Percentiles rank a stretch among this genome's conserved stretches.
These are phyloP conservation scores for Malthinus flaveolus DNA, from an alignment of 2,888 invertebrate genomes.

Conservation along the genomic window DNA sequence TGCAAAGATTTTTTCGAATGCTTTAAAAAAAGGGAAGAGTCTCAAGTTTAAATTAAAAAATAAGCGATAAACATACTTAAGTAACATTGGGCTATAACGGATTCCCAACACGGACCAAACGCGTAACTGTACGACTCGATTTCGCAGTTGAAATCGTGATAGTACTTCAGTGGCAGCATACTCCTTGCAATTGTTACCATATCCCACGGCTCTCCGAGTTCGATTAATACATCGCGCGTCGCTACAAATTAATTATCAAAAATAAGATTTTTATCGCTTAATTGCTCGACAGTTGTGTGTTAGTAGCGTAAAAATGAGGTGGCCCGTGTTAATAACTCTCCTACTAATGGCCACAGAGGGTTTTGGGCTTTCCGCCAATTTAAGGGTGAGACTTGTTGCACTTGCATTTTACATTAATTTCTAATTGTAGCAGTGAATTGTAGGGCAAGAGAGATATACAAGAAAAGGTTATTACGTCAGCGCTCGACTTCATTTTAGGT, in stretches of 20 bases:
- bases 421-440: too few relatives aligned
- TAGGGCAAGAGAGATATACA: too few relatives aligned
- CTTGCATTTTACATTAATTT: too few relatives aligned
- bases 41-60: not conserved
- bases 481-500: too few relatives aligned
- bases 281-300: not conserved
- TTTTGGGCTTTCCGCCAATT: too few relatives aligned
- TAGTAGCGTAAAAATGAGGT: too few relatives aligned
- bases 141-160: slow-evolving; percentile 96
- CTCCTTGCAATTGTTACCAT: slow-evolving; percentile 80
- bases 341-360: too few relatives aligned
- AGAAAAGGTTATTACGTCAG: too few relatives aligned
- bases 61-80: slow-evolving; percentile 57
- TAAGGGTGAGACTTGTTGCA: too few relatives aligned
- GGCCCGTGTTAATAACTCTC: too few relatives aligned
- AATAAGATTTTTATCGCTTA: not conserved
- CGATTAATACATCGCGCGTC: slow-evolving; percentile 74
- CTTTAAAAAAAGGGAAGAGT: slow-evolving; percentile 49
- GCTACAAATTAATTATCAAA: slow-evolving; percentile 56
- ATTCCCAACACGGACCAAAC: slow-evolving; percentile 99
- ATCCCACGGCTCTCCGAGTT: slow-evolving; percentile 86
- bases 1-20: slow-evolving; percentile 84
- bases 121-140: slow-evolving; percentile 88
- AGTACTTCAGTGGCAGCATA: slow-evolving; percentile 95
- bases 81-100: slow-evolving; percentile 89